Evolutionary conservation across 2,888 invertebrate species (phyloP).

Genomic region (Ligdia adustata): DNA sequence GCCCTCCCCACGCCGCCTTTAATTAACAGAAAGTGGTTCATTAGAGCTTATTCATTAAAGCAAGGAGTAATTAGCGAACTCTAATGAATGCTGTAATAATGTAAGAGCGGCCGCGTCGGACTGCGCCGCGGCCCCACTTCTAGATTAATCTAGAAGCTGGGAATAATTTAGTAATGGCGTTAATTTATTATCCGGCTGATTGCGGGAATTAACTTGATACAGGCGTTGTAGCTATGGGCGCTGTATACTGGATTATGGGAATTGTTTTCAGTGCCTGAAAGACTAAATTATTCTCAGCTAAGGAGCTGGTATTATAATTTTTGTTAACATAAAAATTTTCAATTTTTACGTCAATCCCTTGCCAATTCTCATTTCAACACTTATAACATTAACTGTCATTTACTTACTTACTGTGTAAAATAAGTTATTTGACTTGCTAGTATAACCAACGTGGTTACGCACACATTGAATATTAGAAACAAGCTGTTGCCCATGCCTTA

Average conservation of each 20-base stretch:
- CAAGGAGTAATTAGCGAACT: conserved; percentile 95
- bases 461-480: background rate
- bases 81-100: conserved; percentile 93
- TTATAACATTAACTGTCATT: no score
- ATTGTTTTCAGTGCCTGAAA: background rate
- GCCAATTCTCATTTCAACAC: no score
- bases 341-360: no score
- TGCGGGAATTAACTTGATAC: conserved; percentile 66
- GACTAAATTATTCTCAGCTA: no score
- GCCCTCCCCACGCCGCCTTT: conserved; percentile 85
- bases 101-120: conserved; percentile 85
- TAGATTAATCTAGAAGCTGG: conserved; percentile 81
- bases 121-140: conserved; percentile 81
- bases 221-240: conserved; percentile 30
- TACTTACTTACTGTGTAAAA: no score
- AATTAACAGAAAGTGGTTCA: conserved; percentile 96
- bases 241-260: conserved; percentile 2
- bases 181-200: conserved; percentile 77
- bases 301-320: no score
- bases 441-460: no score
- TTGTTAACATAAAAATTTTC: no score
- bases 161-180: conserved; percentile 80
- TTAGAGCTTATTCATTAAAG: conserved; percentile 96
- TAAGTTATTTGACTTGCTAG: no score
- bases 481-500: conserved; percentile 16